Evolutionary conservation across 2,113 vertebrate species (phyloP), one percentile per base, ranked within the genome.

Genomic region (Melanerpes formicivorus): DNA sequence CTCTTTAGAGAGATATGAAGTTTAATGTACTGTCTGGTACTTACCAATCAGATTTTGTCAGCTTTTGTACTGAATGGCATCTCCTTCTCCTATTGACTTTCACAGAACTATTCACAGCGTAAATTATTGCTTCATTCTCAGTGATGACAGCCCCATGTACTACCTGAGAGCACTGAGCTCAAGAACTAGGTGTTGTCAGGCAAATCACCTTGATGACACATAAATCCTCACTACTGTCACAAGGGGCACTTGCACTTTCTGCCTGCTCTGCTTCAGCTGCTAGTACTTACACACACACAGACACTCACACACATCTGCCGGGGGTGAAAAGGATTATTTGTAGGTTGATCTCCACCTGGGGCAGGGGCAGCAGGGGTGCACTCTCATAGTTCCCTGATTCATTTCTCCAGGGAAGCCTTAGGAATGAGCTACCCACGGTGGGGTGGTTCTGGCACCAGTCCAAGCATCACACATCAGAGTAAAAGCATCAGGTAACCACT

Each of bases 31-130:
- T 93, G 80, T 15, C 71, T 96, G 59, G 50, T 84, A 59, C 52
- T 92, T 87, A 88, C 81, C 91, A 88, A 84, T 64, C 87, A 84
- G 88, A 81, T 94, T 96, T 93, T 95, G 92, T 94, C 94, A 95
- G 88, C 80, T 84, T 80, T 79, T 76, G 80, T 91, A 73, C 90
- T 94, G 63, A 91, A 74, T 25, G 70, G 86, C 80, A 50, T 56
- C 88, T 70, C 84, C 74, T 56, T 67, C 73, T 87, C 18, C 75
- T 37, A 18, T 4, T 21, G 72, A 86, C 91, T 82, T 48, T 75
- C 48, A 75, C 66, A 9, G 73, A 30, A 4, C 83, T 18, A 10
- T 18, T 88, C 88, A 18, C 30, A 23, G 80, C 0, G 60, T 80
- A 62, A 90, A 90, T 93, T 34, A 95, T 54, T 69, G 92, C 87